These are phyloP conservation scores for Crenuchus spilurus DNA, from an alignment of 2,797 vertebrate genomes.

Conservation along the genomic window DNA sequence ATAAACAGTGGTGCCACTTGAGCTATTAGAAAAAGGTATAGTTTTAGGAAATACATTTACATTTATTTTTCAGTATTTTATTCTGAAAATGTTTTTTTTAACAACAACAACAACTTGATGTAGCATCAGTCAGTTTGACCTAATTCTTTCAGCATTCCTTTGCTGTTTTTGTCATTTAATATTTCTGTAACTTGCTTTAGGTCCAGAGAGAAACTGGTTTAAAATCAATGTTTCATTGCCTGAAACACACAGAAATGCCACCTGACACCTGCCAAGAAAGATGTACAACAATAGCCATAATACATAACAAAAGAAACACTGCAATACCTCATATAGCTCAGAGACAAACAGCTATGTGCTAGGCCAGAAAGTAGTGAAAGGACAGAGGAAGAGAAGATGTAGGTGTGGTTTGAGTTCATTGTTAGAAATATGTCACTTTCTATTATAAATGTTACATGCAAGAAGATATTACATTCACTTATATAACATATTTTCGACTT, in stretches of 20 bases:
- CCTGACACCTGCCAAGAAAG: constrained; percentile 25
- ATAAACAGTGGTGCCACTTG: no score
- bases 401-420: constrained; percentile 41
- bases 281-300: not conserved
- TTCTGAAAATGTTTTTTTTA: no score
- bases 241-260: constrained; percentile 25
- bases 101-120: no score
- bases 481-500: constrained; percentile 30
- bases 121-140: no score
- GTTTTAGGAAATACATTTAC: no score
- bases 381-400: constrained; percentile 1
- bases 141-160: no score
- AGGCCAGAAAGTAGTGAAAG: not conserved
- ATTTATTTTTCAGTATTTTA: no score
- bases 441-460: constrained; percentile 32
- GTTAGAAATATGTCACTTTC: constrained; percentile 1
- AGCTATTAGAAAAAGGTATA: no score
- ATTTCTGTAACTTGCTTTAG: not conserved
- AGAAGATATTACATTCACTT: constrained; percentile 56
- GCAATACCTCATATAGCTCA: constrained; percentile 39
- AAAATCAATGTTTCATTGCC: not conserved
- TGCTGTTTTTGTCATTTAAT: not conserved
- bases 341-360: constrained; percentile 8
- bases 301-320: not conserved
- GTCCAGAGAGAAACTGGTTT: not conserved